These are phyloP conservation scores for Brachynemurus nebulosus DNA, from an alignment of 2,888 invertebrate species.

Conservation along the genomic window DNA sequence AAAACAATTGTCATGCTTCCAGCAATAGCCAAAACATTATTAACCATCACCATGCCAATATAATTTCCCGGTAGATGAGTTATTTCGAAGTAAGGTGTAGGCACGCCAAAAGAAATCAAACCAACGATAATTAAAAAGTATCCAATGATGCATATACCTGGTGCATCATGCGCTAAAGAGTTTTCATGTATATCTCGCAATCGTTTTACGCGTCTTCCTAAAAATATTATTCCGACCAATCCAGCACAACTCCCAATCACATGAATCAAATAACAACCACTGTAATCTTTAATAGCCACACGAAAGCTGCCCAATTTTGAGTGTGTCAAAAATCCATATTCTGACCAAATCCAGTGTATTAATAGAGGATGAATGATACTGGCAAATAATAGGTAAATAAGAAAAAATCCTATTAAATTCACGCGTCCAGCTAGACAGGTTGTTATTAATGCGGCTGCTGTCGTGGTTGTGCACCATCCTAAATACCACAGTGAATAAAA, in stretches of 20 bases:
- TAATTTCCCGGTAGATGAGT: slow-evolving; percentile 3
- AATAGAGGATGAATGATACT: slow-evolving; percentile 26
- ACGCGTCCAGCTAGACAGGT: slow-evolving; percentile 25
- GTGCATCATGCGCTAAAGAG: slow-evolving; percentile 25
- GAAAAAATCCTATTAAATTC: slow-evolving; percentile 21
- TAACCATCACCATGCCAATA: slow-evolving; percentile 16
- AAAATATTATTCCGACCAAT: slow-evolving; percentile 23
- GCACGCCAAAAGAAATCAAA: slow-evolving; percentile 20
- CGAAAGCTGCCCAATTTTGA: slow-evolving; percentile 4
- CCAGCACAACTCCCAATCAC: slow-evolving; percentile 25
- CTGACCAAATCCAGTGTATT: slow-evolving; percentile 29
- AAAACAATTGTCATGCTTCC: slow-evolving; percentile 12
- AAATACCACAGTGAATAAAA: slow-evolving; percentile 20
- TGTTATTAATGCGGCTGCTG: slow-evolving; percentile 27
- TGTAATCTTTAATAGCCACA: slow-evolving; percentile 25
- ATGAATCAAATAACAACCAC: slow-evolving; percentile 26
- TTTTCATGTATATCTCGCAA: slow-evolving; percentile 26
- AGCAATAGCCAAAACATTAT: slow-evolving; percentile 19
- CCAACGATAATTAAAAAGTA: slow-evolving; percentile 28
- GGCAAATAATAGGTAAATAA: slow-evolving; percentile 22
- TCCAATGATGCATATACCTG: slow-evolving; percentile 25
- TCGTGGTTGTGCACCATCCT: slow-evolving; percentile 25
- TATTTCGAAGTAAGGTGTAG: slow-evolving; percentile 11
- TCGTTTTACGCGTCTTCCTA: slow-evolving; percentile 27
- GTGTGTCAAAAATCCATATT: slow-evolving; percentile 26